Conservation (phyloP, 2,888 invertebrate species). For the Caenorhabditis doughertyi region DNA sequence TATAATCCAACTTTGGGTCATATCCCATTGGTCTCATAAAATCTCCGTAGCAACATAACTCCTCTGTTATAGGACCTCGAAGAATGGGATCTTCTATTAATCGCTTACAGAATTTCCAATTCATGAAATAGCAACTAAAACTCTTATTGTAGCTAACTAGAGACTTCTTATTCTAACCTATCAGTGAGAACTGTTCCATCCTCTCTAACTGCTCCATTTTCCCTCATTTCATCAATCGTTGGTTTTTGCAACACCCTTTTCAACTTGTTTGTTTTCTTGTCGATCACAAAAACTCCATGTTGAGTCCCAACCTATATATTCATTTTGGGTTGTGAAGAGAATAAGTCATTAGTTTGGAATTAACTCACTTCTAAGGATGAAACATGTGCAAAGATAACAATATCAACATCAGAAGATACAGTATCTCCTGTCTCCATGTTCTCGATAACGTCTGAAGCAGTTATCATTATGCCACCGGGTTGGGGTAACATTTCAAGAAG, state of each 20-base stretch:
- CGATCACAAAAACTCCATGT: conserved; percentile 73
- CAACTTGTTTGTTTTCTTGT: conserved; percentile 34
- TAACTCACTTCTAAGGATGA: conserved; percentile 55
- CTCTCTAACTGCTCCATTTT: conserved; percentile 77
- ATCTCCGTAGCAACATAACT: conserved; percentile 84
- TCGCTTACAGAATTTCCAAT: conserved; percentile 57
- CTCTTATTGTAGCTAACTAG: not conserved
- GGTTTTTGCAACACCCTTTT: conserved; percentile 84
- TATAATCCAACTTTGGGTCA: conserved; percentile 81
- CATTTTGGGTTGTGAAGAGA: not conserved
- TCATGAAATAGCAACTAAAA: conserved; percentile 67
- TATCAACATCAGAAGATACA: conserved; percentile 31
- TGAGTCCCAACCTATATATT: conserved; percentile 59
- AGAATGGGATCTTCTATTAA: conserved; percentile 70
- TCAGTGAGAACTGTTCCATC: conserved; percentile 67
- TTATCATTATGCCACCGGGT: conserved; percentile 83
- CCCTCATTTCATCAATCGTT: conserved; percentile 80
- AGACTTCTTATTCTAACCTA: too few species aligned
- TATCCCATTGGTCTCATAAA: conserved; percentile 84
- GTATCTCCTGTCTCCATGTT: conserved; percentile 71
- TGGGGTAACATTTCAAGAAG: conserved; percentile 72
- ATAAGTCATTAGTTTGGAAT: not conserved
- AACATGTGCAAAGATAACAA: conserved; percentile 67
- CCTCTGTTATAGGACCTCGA: conserved; percentile 79
- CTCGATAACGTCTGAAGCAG: conserved; percentile 84